Evolutionary conservation across 2,113 vertebrate species (phyloP).

Genomic region (Tragulus kanchil): DNA sequence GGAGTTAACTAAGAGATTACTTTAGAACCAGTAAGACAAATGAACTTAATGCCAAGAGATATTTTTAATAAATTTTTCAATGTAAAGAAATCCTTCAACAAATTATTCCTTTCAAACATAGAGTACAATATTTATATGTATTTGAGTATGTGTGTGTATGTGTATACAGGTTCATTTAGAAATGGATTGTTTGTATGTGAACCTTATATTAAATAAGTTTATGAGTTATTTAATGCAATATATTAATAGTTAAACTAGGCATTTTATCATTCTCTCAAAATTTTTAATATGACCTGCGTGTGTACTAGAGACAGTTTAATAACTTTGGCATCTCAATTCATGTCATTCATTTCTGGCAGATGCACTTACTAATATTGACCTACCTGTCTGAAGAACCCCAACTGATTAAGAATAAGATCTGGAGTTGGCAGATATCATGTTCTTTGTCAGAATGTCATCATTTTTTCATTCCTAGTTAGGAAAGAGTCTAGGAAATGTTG

Average conservation of each 20-base stretch:
- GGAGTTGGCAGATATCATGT: too few relatives aligned
- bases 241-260: not conserved
- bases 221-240: not conserved
- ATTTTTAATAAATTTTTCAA: not conserved
- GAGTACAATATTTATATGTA: not conserved
- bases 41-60: not conserved
- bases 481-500: not conserved
- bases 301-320: not conserved
- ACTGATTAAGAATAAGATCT: not conserved
- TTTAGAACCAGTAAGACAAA: not conserved
- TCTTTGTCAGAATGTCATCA: not conserved
- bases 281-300: not conserved
- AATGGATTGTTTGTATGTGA: not conserved
- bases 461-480: not conserved
- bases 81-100: not conserved
- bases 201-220: not conserved
- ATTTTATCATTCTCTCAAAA: not conserved
- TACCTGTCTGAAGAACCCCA: too few relatives aligned
- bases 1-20: not conserved
- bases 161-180: not conserved
- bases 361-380: not conserved
- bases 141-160: not conserved
- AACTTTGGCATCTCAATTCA: not conserved
- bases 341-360: not conserved
- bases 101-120: not conserved